phyloP scores from a whole-genome alignment of 2,113 vertebrate species.

The Ptilonorhynchus violaceus region DNA sequence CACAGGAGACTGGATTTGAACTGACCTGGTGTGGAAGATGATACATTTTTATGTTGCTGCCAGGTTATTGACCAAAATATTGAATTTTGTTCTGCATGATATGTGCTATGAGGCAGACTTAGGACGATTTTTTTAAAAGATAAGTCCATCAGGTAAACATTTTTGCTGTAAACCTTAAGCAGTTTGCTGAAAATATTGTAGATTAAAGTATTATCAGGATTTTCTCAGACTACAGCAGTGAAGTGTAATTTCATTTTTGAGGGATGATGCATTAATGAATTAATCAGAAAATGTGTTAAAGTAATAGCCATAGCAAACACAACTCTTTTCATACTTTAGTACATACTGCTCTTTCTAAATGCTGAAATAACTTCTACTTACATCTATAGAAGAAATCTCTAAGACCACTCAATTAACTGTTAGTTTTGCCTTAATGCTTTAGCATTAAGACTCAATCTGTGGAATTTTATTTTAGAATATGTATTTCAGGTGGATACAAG shows the following conservation, averaged over 20 bases:
- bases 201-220: constrained; percentile 11
- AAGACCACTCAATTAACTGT: background rate
- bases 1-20: background rate
- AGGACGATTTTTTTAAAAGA: background rate
- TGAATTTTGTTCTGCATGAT: background rate
- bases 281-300: background rate
- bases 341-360: background rate
- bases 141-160: background rate
- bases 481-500: background rate
- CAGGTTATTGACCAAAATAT: constrained; percentile 19
- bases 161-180: background rate
- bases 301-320: background rate
- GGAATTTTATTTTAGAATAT: background rate
- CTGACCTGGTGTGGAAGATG: background rate
- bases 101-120: background rate
- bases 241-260: background rate
- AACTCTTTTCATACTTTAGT: background rate
- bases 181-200: constrained; percentile 6
- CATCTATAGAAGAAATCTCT: background rate
- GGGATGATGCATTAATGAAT: background rate
- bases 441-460: background rate
- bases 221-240: background rate
- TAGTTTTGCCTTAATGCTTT: background rate
- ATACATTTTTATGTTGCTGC: constrained; percentile 16
- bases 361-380: background rate